A percentile compares a stretch with the other conserved stretches of the same genome.
phyloP scores from a whole-genome alignment of 2,113 vertebrate genomes.

The Hydrolagus affinis region DNA sequence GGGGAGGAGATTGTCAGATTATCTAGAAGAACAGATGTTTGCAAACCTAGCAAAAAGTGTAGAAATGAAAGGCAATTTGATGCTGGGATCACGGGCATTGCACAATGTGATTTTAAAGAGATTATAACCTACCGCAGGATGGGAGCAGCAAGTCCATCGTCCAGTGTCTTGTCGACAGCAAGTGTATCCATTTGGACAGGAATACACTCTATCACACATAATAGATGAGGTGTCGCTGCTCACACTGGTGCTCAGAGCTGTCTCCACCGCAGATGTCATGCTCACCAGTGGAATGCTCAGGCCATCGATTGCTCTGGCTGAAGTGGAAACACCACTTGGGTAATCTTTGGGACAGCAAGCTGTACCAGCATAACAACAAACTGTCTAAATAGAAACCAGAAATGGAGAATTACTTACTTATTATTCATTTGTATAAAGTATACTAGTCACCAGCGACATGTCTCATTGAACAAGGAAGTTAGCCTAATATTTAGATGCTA shows the following conservation, averaged over 20 bases:
- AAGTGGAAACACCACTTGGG: conserved; percentile 36
- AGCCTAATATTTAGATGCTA: too few species aligned
- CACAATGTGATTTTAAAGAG: background rate
- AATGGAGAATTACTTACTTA: too few species aligned
- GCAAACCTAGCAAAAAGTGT: background rate
- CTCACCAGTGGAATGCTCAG: conserved; percentile 38
- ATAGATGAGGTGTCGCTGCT: conserved; percentile 36
- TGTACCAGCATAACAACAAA: conserved; percentile 49
- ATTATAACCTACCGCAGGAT: conserved; percentile 44
- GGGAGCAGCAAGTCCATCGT: conserved; percentile 56
- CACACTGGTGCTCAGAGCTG: conserved; percentile 27
- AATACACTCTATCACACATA: conserved; percentile 46
- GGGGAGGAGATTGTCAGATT: too few species aligned
- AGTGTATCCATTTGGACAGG: conserved; percentile 39
- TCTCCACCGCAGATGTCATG: conserved; percentile 14
- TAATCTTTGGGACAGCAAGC: conserved; percentile 45
- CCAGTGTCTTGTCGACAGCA: conserved; percentile 47
- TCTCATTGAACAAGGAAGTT: too few species aligned
- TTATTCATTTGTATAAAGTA: too few species aligned
- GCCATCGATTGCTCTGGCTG: conserved; percentile 35
- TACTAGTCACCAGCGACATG: too few species aligned
- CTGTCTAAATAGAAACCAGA: conserved; percentile 37
- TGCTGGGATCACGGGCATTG: too few species aligned
- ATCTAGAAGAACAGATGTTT: too few species aligned
- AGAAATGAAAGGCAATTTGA: background rate